Evolutionary conservation across 2,797 vertebrate genomes (phyloP), one percentile per base, ranked within the genome.

Genomic region (Urosaurus nigricauda): DNA sequence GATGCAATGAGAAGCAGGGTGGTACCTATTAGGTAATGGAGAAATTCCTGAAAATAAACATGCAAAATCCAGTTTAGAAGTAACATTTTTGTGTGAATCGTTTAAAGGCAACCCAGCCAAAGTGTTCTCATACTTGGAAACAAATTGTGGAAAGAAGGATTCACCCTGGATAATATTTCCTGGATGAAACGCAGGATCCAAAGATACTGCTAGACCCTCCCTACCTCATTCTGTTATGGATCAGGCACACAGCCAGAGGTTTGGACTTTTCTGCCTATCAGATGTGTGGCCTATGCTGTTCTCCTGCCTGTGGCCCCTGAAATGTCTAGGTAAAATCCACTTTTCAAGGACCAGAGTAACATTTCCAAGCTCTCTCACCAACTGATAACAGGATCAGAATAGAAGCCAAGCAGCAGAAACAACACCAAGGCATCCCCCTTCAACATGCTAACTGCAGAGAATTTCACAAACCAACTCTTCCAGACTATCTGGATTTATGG

Each of bases 1-100:
- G 98, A 98, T 87, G 97, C 99, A 85, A 99, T 98, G 77, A 98
- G 94, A 91, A 99, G 95, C 85, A 99, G 97, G 93, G 98, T 85
- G 35, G 97, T 97, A 12, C 98, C 98, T 0, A 99, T 95, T 3
- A 97, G 93, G 90, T 99, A 99, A 96, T 99, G 98, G 70, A 99
- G 97, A 90, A 99, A 98, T 95, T 99, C 99, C 99, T 99, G 96
- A 68, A 91, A 94, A 92, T 79, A 90, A 40, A 95, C 93, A 68
- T 56, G 35, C 16, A 87, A 0, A 93, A 68, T 1, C 14, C 80
- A 83, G 8, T 70, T 95, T 73, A 94, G 86, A 84, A 88, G 86
- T 84, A 86, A 40, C 13, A 74, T 93, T 90, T 86, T 2, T 12
- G 6, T 65, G 17, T 40, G 56, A 47, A 7, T 32, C 79, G 63